A percentile compares a stretch with the other conserved stretches of the same genome.
These are phyloP conservation scores for Autographa pulchrina DNA, from an alignment of 2,888 invertebrate species.

Conservation along the genomic window DNA sequence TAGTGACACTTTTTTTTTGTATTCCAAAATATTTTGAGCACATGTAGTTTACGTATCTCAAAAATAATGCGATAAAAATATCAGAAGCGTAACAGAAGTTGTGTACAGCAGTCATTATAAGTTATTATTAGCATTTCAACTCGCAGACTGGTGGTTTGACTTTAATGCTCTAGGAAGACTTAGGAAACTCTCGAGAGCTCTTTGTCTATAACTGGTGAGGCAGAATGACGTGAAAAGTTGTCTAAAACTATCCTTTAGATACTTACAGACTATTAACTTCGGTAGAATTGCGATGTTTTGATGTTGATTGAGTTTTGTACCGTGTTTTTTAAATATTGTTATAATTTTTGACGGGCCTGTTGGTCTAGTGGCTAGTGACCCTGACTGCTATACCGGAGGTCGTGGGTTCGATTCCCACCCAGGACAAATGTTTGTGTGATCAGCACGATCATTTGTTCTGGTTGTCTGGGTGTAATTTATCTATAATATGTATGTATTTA, in stretches of 20 bases:
- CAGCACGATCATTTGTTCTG: too few relatives aligned
- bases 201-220: slow-evolving; percentile 68
- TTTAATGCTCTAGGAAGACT: slow-evolving; percentile 73
- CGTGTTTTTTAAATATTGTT: too few relatives aligned
- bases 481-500: too few relatives aligned
- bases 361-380: too few relatives aligned
- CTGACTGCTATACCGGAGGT: too few relatives aligned
- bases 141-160: slow-evolving; percentile 67
- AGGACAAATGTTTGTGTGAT: too few relatives aligned
- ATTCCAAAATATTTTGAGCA: too few relatives aligned
- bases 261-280: slow-evolving; percentile 37
- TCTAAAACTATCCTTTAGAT: slow-evolving; percentile 43
- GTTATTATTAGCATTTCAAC: slow-evolving; percentile 73
- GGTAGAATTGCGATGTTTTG: slow-evolving; percentile 8
- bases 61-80: slow-evolving; percentile 23
- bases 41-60: too few relatives aligned
- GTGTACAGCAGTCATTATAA: slow-evolving; percentile 59
- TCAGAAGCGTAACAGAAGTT: slow-evolving; percentile 52
- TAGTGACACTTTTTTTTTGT: too few relatives aligned
- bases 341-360: too few relatives aligned
- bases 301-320: neutral
- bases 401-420: too few relatives aligned
- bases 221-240: slow-evolving; percentile 60
- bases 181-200: slow-evolving; percentile 69
- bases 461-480: too few relatives aligned